These are phyloP conservation scores for Phenganax stokvisi DNA, from an alignment of 92 coral and sea anemone species.

Conservation along the genomic window DNA sequence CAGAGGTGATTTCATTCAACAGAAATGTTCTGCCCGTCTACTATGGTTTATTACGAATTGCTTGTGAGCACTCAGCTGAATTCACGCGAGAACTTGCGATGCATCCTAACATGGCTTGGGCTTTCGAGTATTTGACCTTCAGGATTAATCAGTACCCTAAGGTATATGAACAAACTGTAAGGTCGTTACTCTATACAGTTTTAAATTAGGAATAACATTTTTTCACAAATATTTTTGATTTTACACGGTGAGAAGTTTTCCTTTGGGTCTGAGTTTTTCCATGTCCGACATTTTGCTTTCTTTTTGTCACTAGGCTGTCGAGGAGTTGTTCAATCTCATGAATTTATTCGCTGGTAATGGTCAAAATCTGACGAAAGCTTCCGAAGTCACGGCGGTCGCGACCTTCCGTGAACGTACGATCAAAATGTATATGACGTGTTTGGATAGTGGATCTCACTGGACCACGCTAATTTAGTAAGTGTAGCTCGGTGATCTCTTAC, in stretches of 20 bases:
- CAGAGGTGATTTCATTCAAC: slow-evolving; percentile 88
- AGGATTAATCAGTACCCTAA: slow-evolving; percentile 94
- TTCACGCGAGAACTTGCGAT: slow-evolving; percentile 82
- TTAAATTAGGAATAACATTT: too few species aligned
- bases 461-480: slow-evolving; percentile 68
- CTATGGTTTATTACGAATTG: slow-evolving; percentile 80
- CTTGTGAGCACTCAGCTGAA: slow-evolving; percentile 81
- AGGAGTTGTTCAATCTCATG: slow-evolving; percentile 87
- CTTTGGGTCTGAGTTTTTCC: too few species aligned
- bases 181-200: too few species aligned
- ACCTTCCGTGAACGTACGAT: slow-evolving; percentile 77
- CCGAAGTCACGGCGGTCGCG: slow-evolving; percentile 59
- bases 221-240: too few species aligned
- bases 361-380: slow-evolving; percentile 51
- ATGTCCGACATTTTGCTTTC: neutral
- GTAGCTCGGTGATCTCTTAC: neutral
- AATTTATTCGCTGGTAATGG: slow-evolving; percentile 78
- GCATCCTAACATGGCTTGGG: slow-evolving; percentile 99
- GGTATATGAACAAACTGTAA: slow-evolving; percentile 43
- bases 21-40: slow-evolving; percentile 93
- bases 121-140: slow-evolving; percentile 84
- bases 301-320: slow-evolving; percentile 66
- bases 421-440: slow-evolving; percentile 74
- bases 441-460: slow-evolving; percentile 93
- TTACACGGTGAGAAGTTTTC: too few species aligned